Base-by-base conservation (phyloP, 1,140 invertebrate species). In the Drosophila mayri region DNA sequence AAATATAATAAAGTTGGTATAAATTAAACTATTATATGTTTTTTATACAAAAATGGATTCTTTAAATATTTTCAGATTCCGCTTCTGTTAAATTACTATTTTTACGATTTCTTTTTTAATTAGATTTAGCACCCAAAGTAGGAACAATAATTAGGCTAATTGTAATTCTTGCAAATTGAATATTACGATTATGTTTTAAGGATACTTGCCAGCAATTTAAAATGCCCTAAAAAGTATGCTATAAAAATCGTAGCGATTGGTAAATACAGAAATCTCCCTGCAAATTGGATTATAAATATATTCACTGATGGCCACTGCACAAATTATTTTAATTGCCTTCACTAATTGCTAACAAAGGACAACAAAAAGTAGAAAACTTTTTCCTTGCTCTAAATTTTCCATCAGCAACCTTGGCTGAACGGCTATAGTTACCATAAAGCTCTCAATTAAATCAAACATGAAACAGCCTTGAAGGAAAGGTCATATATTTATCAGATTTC, bases 401-500 rank as follows among this genome's bases (percentile, higher is more conserved):
- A 30, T 50, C 25, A n/a, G 35, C 55, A 50, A 49, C 57, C 30
- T 54, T 25, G 54, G 16, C n/a, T n/a, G 16, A 61, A 12, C 2
- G 11, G 43, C 57, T 41, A 41, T 63, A 41, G 35, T 43, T 32
- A 32, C 14, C 9, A 35, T 32, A 25, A 37, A 35, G 55, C 18
- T n/a, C 28, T 43, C 59, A 22, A 43, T 41, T 41, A 43, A 14
- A 32, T 35, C 30, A 43, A 32, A 38, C 28, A 43, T 41, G 37
- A 43, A 35, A 61, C 28, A 43, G 28, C 20, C 38, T 43, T 61
- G 18, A 41, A 14, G 28, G 20, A n/a, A 62, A 65, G 62, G 62
- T 65, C 57, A 43, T n/a, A 18, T 25, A 11, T 43, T 62, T 43
- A 65, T 65, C 62, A 65, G 62, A 65, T 65, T 62, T 65, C 58